Base-by-base conservation (phyloP, 2,113 vertebrate species). In the Pithys albifrons region DNA sequence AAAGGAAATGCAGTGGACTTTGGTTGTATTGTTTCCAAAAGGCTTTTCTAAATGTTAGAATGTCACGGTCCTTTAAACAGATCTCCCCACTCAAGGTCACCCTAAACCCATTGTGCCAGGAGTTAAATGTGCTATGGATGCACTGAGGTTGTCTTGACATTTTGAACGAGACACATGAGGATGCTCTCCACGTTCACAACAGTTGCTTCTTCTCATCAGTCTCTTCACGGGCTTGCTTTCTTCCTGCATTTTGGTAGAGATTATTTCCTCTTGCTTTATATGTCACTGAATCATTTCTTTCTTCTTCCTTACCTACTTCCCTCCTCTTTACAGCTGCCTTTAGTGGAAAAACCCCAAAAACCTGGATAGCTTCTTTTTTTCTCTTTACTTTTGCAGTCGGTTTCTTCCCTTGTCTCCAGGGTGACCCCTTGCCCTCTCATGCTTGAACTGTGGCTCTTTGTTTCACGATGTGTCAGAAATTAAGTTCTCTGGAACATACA, bases 401-500 rank as follows among this genome's bases (percentile, higher is more conserved):
- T 58, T 73, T 62, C 24, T 85, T 71, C 33, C 20, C 31, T 62
- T 1, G 0, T 89, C 74, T 92, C 66, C 16, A 31, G 66, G 33
- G 35, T 91, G 78, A 79, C 66, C 67, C 29, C 25, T 51, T 88
- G 74, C 37, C 74, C 67, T 95, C 39, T 27, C n/a, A 18, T 48
- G 75, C 85, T 76, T 94, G 74, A 95, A 65, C 89, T 83, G 37
- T 79, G 70, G 37, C 43, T 91, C 43, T 86, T 85, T 94, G 67
- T 94, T 64, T 93, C 62, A 51, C 67, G 51, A 37, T 70, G 54
- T 72, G 67, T 84, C 88, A 86, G 85, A 81, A 93, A 89, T 85
- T 55, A 91, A 86, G 75, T 82, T 91, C 87, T 88, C 67, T 72
- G 28, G 49, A 58, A 58, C 41, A 85, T 22, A 35, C 52, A 91